Base-by-base conservation (phyloP, 2,797 vertebrate genomes). In the Salarias fasciatus region DNA sequence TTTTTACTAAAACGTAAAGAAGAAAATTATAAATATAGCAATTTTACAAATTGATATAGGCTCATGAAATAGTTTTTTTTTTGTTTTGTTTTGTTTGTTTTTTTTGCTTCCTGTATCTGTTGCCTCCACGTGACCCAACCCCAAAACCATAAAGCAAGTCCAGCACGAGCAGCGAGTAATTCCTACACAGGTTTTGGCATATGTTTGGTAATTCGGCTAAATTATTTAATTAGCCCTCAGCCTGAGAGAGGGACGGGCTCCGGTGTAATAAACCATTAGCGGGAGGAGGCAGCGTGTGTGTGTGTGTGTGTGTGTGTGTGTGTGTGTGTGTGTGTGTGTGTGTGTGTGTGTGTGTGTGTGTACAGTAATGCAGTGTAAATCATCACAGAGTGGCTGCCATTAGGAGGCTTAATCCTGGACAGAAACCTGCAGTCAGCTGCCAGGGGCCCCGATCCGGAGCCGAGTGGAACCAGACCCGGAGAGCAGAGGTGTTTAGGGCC, bases 361-460 rank as follows among this genome's bases (percentile, higher is more conserved):
- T 85, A 86, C 77, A 73, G 87, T 86, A 83, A 86, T 82, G 76
- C 79, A 52, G 83, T 75, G 80, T 89, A 89, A 91, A 87, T 87
- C 82, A 90, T 86, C 76, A 82, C 79, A 82, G 82, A 87, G 81
- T 84, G 80, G 77, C 69, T 81, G 81, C 80, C 68, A 84, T 84
- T 81, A 79, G 77, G 56, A 82, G 60, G 63, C 60, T 74, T 88
- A 84, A 84, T 85, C 76, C 83, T 51, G 58, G 58, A 60, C 75
- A 82, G 67, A 62, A 88, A 87, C 82, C 77, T 77, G 68, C 73
- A 81, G 75, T 80, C 85, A 86, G 84, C 84, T 88, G 85, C 79
- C 69, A 67, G 76, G 72, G 84, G 80, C 77, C 74, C 77, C 62
- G 74, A 80, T 84, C 80, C 75, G 58, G 85, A 58, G 71, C 70